Conservation (phyloP, 2,888 invertebrate species). For the Chymomyza amoena region DNA sequence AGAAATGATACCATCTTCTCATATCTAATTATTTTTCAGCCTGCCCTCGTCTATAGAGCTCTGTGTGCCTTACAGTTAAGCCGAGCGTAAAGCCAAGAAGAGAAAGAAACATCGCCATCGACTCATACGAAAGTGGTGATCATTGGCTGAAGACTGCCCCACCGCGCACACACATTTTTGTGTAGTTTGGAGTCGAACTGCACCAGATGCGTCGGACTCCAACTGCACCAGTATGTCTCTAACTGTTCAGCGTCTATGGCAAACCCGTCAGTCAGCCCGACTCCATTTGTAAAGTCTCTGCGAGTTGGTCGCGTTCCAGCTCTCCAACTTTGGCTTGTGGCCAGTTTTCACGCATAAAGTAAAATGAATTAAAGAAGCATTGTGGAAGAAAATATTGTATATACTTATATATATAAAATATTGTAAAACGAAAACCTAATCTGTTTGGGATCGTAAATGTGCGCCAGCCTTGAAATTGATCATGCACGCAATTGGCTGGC, state of each 20-base stretch:
- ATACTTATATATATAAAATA: not conserved
- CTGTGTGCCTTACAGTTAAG: constrained; percentile 23
- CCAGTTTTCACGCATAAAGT: constrained; percentile 65
- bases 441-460: not conserved
- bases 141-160: not conserved
- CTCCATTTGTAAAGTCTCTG: not conserved
- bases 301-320: constrained; percentile 16
- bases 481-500: not conserved
- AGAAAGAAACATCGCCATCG: constrained; percentile 25
- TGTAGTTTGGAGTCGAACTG: not conserved
- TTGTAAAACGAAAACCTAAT: not conserved
- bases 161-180: not conserved
- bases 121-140: constrained; percentile 15
- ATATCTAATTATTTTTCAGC: too few species aligned
- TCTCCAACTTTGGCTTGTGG: constrained; percentile 51
- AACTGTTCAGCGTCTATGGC: constrained; percentile 44
- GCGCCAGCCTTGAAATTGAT: not conserved
- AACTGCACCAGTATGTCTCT: constrained; percentile 8
- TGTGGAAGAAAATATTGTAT: not conserved
- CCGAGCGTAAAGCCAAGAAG: constrained; percentile 52
- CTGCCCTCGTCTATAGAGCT: not conserved
- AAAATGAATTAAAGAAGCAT: constrained; percentile 52
- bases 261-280: constrained; percentile 2
- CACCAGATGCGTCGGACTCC: not conserved
- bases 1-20: too few species aligned